Conservation (phyloP, 2,113 vertebrate genomes). For the Microcebus tavaratra region DNA sequence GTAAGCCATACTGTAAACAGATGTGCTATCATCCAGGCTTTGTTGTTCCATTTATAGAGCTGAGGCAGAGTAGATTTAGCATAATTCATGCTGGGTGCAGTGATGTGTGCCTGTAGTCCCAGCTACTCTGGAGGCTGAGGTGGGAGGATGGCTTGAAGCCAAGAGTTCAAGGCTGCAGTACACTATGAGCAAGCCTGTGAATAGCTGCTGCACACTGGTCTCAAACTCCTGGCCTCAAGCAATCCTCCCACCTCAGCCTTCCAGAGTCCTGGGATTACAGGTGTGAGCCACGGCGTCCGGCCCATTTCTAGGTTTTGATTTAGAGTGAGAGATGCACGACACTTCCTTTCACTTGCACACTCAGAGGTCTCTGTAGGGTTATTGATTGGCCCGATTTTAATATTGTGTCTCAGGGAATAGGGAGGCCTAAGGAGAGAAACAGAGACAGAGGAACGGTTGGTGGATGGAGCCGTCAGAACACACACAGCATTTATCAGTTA, state of each 20-base stretch:
- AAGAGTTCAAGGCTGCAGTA: not conserved
- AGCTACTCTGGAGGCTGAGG: not conserved
- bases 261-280: not conserved
- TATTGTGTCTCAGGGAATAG: too few relatives aligned
- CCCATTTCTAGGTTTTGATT: too few relatives aligned
- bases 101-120: not conserved
- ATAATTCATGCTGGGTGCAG: not conserved
- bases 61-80: not conserved
- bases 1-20: not conserved
- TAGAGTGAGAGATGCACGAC: too few relatives aligned
- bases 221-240: not conserved
- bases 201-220: not conserved
- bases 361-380: too few relatives aligned
- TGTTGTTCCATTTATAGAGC: not conserved
- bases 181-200: not conserved
- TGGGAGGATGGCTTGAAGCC: not conserved
- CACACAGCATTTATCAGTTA: too few relatives aligned
- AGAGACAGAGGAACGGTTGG: too few relatives aligned
- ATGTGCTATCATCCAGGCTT: not conserved
- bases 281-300: not conserved
- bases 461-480: too few relatives aligned
- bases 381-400: too few relatives aligned
- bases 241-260: too few relatives aligned
- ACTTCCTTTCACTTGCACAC: too few relatives aligned
- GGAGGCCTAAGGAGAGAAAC: too few relatives aligned